Evolutionary conservation across 2,888 invertebrate genomes (phyloP), one percentile per base, ranked within the genome.

Genomic region (Taenaris catops): DNA sequence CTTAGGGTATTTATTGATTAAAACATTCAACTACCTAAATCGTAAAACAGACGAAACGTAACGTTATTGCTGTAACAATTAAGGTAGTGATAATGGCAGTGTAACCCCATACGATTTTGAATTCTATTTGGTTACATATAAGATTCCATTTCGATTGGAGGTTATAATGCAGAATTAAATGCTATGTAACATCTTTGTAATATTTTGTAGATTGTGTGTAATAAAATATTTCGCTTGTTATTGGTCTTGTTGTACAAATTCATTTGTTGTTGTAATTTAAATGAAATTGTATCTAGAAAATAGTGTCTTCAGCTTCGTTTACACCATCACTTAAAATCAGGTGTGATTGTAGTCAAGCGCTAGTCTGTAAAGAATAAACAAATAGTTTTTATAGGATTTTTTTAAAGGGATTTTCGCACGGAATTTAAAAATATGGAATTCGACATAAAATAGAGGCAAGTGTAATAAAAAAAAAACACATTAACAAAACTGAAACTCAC

Each of bases 31-130:
- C 24, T 26, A 8, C 52, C 63, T 45, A 73, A 76, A 71, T 67
- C 64, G 68, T 69, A 74, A 79, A 78, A 78, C 78, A 76, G 79
- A 79, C 69, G 53, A 68, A 78, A 79, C 72, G 69, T 74, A 73
- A 73, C 64, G 63, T 57, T 72, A 67, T 65, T 58, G 63, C 65
- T 65, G 64, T 67, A 68, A 78, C 73, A 79, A 81, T 81, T 80
- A 81, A 73, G 68, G 63, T 69, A 58, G 56, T 56, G 61, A 70
- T 75, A 76, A 72, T 74, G 63, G 70, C 33, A 72, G 58, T 39
- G 36, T 12, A 14, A 41, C 7, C 17, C 11, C 34, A 35, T 9
- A 36, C 25, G 23, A 53, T 45, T 58, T 53, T 56, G 16, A 39
- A 46, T 54, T 53, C 46, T 68, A 47, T 4, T 0, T 0, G 0